These are phyloP conservation scores for Ailuropoda melanoleuca DNA, from an alignment of 2,113 vertebrate genomes.

Conservation along the genomic window DNA sequence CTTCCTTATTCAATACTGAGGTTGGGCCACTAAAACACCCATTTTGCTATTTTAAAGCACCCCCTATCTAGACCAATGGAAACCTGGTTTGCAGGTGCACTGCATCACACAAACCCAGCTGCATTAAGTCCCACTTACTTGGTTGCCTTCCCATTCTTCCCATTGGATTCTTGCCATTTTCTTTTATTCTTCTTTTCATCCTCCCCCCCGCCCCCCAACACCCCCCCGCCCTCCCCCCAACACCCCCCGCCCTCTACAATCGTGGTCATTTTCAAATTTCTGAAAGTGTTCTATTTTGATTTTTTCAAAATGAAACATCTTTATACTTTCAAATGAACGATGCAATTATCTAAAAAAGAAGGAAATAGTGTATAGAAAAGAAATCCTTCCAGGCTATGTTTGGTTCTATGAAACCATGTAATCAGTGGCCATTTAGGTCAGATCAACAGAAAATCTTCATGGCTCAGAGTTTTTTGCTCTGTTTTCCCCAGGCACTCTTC, in stretches of 20 bases:
- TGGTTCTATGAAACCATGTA: background rate
- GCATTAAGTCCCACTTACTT: background rate
- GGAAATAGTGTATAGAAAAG: background rate
- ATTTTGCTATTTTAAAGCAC: background rate
- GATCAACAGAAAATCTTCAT: background rate
- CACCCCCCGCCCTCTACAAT: background rate
- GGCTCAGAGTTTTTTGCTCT: background rate
- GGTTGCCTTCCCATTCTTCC: background rate
- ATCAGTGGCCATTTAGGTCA: background rate
- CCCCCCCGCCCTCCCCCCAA: too few relatives aligned
- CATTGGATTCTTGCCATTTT: background rate
- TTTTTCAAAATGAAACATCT: background rate
- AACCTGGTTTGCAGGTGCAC: background rate
- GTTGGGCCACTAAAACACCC: background rate
- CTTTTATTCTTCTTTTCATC: background rate
- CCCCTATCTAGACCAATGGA: background rate
- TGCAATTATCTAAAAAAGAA: background rate
- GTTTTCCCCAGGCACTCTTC: background rate
- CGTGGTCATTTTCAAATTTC: background rate
- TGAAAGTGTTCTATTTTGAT: background rate
- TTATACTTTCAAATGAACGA: background rate
- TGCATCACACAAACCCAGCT: background rate
- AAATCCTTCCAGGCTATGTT: background rate
- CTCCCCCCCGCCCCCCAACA: accelerated
- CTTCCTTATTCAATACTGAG: background rate